These are phyloP conservation scores for Sycobia sp. DNA, from an alignment of 1,140 invertebrate species.

Conservation along the genomic window DNA sequence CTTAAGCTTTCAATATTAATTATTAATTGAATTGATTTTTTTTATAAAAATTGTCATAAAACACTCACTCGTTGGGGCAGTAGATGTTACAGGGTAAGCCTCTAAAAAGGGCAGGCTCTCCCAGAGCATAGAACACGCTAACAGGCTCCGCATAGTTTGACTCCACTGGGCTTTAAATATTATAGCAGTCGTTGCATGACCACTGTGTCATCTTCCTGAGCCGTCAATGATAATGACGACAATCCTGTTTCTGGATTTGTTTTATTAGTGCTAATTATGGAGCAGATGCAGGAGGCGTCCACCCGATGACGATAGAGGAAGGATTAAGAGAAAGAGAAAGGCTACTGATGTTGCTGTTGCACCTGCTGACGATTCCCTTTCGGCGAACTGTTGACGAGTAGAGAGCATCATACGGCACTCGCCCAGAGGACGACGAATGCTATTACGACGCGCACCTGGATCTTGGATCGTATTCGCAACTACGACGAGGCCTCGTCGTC, in stretches of 20 bases:
- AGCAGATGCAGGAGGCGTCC: neutral
- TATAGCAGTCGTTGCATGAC: slow-evolving; percentile 14
- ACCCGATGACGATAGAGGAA: slow-evolving; percentile 1
- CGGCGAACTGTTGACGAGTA: neutral
- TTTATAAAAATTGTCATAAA: neutral
- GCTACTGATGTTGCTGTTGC: neutral
- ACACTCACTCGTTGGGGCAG: neutral
- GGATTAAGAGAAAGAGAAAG: slow-evolving; percentile 12
- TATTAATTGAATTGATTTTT: too few species aligned
- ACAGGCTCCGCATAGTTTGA: slow-evolving; percentile 47
- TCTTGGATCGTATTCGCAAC: too few species aligned
- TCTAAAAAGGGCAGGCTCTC: slow-evolving; percentile 49
- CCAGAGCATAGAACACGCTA: slow-evolving; percentile 51
- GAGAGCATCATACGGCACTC: slow-evolving; percentile 14
- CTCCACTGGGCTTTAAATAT: slow-evolving; percentile 11
- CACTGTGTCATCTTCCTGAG: slow-evolving; percentile 14
- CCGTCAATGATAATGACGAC: neutral
- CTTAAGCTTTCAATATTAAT: too few species aligned
- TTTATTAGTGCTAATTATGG: neutral
- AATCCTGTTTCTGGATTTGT: neutral
- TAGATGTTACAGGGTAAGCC: slow-evolving; percentile 46
- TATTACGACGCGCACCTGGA: neutral
- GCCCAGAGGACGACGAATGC: neutral
- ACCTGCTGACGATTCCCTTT: slow-evolving; percentile 2
- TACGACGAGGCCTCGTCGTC: too few species aligned